Evolutionary conservation across 2,888 invertebrate species (phyloP).

Genomic region (Eilema caniola): DNA sequence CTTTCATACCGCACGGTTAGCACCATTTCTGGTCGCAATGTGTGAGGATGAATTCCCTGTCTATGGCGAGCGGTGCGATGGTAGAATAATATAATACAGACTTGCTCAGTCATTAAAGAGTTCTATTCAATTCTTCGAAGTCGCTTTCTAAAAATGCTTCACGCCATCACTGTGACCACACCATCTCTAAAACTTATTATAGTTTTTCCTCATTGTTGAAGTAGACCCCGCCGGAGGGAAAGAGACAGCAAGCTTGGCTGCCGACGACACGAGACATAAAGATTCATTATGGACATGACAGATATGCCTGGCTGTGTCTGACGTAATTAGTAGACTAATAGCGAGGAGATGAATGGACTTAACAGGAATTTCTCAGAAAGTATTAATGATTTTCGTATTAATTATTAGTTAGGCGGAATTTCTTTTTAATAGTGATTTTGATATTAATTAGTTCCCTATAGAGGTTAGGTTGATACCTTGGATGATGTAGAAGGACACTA

Average conservation of each 20-base stretch:
- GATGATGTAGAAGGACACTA: too few species aligned
- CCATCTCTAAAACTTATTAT: constrained; percentile 63
- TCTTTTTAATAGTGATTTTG: too few species aligned
- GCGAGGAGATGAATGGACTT: constrained; percentile 34
- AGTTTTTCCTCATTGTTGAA: constrained; percentile 72
- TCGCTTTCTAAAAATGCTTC: not conserved
- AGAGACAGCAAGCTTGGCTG: constrained; percentile 40
- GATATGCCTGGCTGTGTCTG: constrained; percentile 53
- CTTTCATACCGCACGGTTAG: too few species aligned
- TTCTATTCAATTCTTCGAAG: too few species aligned
- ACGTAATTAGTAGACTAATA: constrained; percentile 56
- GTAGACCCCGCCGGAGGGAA: constrained; percentile 42
- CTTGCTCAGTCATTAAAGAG: too few species aligned
- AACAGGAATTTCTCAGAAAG: constrained; percentile 6
- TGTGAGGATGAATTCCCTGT: too few species aligned
- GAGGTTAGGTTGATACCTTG: too few species aligned
- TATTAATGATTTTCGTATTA: not conserved
- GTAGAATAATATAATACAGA: too few species aligned
- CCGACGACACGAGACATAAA: constrained; percentile 43
- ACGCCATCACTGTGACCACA: constrained; percentile 34
- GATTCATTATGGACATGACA: constrained; percentile 59
- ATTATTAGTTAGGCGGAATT: not conserved
- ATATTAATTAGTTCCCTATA: too few species aligned
- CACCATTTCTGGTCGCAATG: too few species aligned
- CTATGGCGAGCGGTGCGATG: too few species aligned